Conservation (phyloP, 2,113 vertebrate genomes). For the Etia nguti region DNA sequence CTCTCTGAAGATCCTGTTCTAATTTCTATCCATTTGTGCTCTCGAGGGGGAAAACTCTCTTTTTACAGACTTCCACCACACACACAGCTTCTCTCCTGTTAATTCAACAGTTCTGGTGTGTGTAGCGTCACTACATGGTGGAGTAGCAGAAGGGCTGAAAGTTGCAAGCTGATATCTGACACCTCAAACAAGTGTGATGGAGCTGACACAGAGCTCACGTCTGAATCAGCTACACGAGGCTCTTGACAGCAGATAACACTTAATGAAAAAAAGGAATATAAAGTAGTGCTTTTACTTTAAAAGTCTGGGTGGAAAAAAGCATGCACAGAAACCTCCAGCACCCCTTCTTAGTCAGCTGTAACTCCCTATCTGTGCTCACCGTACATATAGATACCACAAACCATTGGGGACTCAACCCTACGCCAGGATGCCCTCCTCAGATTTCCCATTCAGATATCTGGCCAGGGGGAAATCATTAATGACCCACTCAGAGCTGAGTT, state of each 20-base stretch:
- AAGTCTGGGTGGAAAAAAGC: neutral
- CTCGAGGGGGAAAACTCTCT: neutral
- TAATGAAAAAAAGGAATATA: neutral
- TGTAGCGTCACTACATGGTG: neutral
- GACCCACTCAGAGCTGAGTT: slow-evolving; percentile 24
- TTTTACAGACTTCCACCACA: neutral
- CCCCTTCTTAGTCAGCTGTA: neutral
- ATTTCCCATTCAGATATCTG: slow-evolving; percentile 39
- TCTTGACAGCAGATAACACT: neutral
- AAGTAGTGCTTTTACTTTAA: neutral
- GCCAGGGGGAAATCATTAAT: slow-evolving; percentile 39
- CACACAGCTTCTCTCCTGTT: neutral
- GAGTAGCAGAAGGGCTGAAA: neutral
- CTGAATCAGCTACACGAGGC: neutral
- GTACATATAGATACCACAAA: neutral
- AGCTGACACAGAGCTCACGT: neutral
- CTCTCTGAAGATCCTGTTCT: neutral
- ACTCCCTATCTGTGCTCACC: neutral
- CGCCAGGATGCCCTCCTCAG: slow-evolving; percentile 42
- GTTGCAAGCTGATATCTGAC: slow-evolving; percentile 1
- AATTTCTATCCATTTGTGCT: neutral
- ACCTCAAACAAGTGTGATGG: neutral
- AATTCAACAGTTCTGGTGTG: neutral
- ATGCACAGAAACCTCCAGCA: neutral
- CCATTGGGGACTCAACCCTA: slow-evolving; percentile 1